Evolutionary conservation across 2,113 vertebrate genomes (phyloP), one percentile per base, ranked within the genome.

Genomic region (Passerina amoena): DNA sequence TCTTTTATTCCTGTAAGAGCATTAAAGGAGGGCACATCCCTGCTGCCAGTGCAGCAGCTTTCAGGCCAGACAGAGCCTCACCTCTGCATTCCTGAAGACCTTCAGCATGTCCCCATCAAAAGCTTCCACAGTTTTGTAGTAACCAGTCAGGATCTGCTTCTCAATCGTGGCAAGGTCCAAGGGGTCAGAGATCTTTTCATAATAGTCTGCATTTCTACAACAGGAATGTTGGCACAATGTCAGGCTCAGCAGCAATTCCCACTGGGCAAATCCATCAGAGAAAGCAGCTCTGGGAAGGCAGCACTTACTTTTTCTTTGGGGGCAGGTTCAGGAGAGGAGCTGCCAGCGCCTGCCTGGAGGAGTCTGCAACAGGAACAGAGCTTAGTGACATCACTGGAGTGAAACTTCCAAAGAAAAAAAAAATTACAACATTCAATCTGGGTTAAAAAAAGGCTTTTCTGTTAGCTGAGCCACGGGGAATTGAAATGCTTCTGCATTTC

Each of bases 31-130:
- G 37, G 31, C 23, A 25, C 2, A 35, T 14, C 44, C 72, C 37
- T 51, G 27, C 11, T 66, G 33, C 9, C 50, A 42, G 15, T 9
- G 33, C 42, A 27, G 25, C 1, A 53, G 31, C 51, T 35, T 11
- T 12, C 69, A 45, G n/a, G 23, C 14, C 57, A 48, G 28, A n/a
- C 51, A 35, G 42, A 17, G 30, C 92, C 98, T 96, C 97, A 99
- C 99, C 99, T 99, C 99, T 25, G 99, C 99, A 7, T 99, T 99
- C 82, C 99, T 98, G 96, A 99, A 99, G 82, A 99, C 99, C 97
- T 99, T 99, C 80, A 99, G 98, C 99, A 99, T 99, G 97, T 99
- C 99, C 3, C 99, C 98, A 93, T 99, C 99, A 48, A 99, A 99
- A 44, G 99, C 98, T 94, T 99, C 99, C 65, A 99, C 99, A 0